Conservation (phyloP, 2,888 invertebrate species). For the Hemaris fuciformis region DNA sequence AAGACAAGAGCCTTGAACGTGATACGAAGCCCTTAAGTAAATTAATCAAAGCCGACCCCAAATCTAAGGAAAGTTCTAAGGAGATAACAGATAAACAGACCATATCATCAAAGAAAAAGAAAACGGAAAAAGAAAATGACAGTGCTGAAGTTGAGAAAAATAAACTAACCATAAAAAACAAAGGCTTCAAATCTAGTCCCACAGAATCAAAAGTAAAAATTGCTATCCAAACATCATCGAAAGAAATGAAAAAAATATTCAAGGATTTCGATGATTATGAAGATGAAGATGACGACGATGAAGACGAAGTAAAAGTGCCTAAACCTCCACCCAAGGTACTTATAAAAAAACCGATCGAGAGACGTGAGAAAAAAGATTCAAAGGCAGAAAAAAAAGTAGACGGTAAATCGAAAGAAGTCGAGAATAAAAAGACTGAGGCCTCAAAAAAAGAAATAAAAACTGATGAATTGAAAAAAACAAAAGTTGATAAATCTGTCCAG, state of each 20-base stretch:
- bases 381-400: constrained; percentile 9
- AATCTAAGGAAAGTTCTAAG: constrained; percentile 7
- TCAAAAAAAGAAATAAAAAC: constrained; percentile 22
- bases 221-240: neutral
- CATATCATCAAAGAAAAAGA: neutral
- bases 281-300: constrained; percentile 22
- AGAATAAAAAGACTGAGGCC: constrained; percentile 24
- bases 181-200: neutral
- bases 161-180: neutral
- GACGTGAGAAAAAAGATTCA: constrained; percentile 14
- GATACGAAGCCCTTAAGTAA: neutral
- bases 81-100: neutral
- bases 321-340: constrained; percentile 12
- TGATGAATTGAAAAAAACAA: constrained; percentile 13
- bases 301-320: neutral
- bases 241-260: constrained; percentile 15
- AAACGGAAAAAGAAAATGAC: neutral
- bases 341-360: constrained; percentile 18
- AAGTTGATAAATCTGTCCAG: neutral
- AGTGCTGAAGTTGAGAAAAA: neutral
- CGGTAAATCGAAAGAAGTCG: constrained; percentile 7
- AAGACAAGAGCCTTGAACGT: neutral
- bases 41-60: neutral
- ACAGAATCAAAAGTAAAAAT: neutral
- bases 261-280: constrained; percentile 18